These are phyloP conservation scores for Argynnis bischoffii DNA, from an alignment of 2,888 invertebrate genomes.

Conservation along the genomic window DNA sequence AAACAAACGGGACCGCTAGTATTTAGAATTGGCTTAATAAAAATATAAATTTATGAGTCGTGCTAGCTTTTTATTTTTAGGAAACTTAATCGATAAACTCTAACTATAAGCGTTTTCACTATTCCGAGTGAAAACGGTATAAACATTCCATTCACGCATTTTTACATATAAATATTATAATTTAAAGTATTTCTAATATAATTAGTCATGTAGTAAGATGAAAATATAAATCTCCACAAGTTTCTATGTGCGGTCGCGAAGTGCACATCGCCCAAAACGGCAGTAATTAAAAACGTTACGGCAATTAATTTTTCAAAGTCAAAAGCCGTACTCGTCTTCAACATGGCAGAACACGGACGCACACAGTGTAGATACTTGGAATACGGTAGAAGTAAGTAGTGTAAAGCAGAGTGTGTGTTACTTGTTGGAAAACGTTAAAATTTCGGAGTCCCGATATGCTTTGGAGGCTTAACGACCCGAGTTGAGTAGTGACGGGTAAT, in stretches of 20 bases:
- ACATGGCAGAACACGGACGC: slow-evolving; percentile 15
- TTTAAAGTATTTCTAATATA: slow-evolving; percentile 39
- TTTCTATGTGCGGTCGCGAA: slow-evolving; percentile 34
- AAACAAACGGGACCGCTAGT: slow-evolving; percentile 32
- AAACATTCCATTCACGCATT: slow-evolving; percentile 10
- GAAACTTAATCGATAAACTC: slow-evolving; percentile 22
- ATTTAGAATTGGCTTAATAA: slow-evolving; percentile 30
- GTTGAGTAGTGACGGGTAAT: slow-evolving; percentile 56
- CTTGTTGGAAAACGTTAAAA: slow-evolving; percentile 37
- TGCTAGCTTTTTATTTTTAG: slow-evolving; percentile 33
- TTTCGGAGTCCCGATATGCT: slow-evolving; percentile 64
- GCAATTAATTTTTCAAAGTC: slow-evolving; percentile 79
- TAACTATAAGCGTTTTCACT: neutral
- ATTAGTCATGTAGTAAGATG: slow-evolving; percentile 40
- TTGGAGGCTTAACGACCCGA: slow-evolving; percentile 61
- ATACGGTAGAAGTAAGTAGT: too few species aligned
- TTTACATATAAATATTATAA: slow-evolving; percentile 5
- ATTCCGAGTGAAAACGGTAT: slow-evolving; percentile 21
- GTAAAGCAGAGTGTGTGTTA: slow-evolving; percentile 1
- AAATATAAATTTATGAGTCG: slow-evolving; percentile 31
- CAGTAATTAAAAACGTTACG: slow-evolving; percentile 74
- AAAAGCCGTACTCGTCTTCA: slow-evolving; percentile 52
- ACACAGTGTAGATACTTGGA: neutral
- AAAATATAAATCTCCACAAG: slow-evolving; percentile 43
- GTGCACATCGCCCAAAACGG: slow-evolving; percentile 52